These are phyloP conservation scores for Phalera bucephala DNA, from an alignment of 2,888 invertebrate species.

Conservation along the genomic window DNA sequence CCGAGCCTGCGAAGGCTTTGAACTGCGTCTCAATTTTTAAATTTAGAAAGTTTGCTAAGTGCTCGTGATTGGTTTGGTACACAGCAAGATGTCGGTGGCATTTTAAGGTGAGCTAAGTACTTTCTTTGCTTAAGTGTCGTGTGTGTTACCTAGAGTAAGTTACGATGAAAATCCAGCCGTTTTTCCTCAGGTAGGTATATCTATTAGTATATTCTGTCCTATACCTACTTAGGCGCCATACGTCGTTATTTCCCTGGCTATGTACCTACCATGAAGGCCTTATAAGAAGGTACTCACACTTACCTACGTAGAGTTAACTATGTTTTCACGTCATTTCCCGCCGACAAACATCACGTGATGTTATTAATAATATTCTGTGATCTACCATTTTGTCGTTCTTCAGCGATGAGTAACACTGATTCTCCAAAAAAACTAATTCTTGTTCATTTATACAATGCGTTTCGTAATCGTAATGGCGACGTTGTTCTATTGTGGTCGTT, in stretches of 20 bases:
- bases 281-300: too few relatives aligned
- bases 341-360: conserved; percentile 10
- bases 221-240: background rate
- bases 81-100: conserved; percentile 37
- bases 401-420: conserved; percentile 38
- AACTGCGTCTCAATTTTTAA: conserved; percentile 42
- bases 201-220: too few relatives aligned
- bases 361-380: conserved; percentile 10
- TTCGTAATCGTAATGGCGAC: background rate
- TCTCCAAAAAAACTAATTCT: conserved; percentile 18
- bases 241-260: background rate
- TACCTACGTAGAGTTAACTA: too few relatives aligned
- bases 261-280: too few relatives aligned
- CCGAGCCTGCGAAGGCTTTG: conserved; percentile 67
- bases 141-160: conserved; percentile 7
- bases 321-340: background rate
- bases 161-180: background rate
- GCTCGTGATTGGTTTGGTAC: conserved; percentile 39
- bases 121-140: conserved; percentile 8
- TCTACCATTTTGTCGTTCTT: conserved; percentile 34
- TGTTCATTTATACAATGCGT: background rate
- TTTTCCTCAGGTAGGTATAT: conserved; percentile 1
- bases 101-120: conserved; percentile 32
- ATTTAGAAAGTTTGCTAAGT: conserved; percentile 66
- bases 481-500: background rate